Conservation (phyloP, 2,797 vertebrate species). For the Arctocebus calabarensis region DNA sequence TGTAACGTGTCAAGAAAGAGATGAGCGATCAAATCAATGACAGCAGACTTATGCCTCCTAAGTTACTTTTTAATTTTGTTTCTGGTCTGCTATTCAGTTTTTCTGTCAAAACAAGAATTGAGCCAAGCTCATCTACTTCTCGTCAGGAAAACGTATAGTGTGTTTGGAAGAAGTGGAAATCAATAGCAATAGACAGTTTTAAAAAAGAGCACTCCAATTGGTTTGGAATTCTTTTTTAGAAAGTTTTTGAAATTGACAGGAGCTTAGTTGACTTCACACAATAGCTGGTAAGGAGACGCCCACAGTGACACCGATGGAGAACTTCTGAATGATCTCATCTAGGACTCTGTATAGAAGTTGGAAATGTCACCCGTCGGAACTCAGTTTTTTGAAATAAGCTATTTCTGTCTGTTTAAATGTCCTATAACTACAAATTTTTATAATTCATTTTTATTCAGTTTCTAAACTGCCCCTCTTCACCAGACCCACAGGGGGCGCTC, state of each 20-base stretch:
- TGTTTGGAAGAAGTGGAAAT: conserved; percentile 56
- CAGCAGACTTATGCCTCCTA: not conserved
- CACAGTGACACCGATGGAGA: not conserved
- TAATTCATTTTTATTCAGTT: not conserved
- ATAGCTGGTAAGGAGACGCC: not conserved
- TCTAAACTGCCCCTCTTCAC: not conserved
- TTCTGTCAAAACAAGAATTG: conserved; percentile 62
- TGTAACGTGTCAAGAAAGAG: conserved; percentile 41
- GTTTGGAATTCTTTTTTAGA: conserved; percentile 39
- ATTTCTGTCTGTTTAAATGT: conserved; percentile 14
- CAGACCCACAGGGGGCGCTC: not conserved
- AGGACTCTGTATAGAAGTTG: not conserved
- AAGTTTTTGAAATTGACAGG: conserved; percentile 22
- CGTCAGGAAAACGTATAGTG: conserved; percentile 36
- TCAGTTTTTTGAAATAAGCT: conserved; percentile 4
- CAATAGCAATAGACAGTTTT: conserved; percentile 55
- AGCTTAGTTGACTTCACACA: conserved; percentile 37
- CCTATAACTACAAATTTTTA: not conserved
- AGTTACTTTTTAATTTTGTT: conserved; percentile 59
- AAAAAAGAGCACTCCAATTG: conserved; percentile 19
- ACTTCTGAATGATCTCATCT: not conserved
- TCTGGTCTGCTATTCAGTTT: conserved; percentile 45
- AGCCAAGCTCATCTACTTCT: conserved; percentile 37
- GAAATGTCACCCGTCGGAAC: not conserved
- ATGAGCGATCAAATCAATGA: conserved; percentile 52